Base-by-base conservation (phyloP, 2,888 invertebrate species). In the Caenorhabditis angaria region DNA sequence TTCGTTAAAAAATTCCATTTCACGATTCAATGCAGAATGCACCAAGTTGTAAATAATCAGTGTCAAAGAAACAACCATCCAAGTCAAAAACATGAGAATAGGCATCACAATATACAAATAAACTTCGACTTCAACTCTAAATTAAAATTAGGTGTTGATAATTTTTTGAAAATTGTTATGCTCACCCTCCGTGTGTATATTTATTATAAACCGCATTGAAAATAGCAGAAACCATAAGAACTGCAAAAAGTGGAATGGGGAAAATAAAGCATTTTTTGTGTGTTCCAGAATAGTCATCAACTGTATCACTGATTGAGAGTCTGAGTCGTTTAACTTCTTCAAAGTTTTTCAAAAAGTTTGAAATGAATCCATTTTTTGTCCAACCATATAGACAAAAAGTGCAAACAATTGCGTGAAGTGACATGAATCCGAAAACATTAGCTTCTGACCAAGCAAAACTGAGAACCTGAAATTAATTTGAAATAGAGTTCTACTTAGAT, bases 1-100 rank as follows among this genome's bases (percentile, higher is more conserved):
- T 20, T 71, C 47, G 28, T 66, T 71, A 64, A 71, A 67, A n/a
- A 63, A 61, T n/a, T 66, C 67, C 12, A 63, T 61, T 48, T 70
- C 70, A 2, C 70, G 62, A 24, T 27, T 22, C 58, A 70, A 50
- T 12, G 70, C 58, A 20, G 59, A 62, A 22, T 62, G 61, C 10
- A 63, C 62, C 2, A 66, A 51, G 25, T 24, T 47, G 55, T 70
- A 70, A 18, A 51, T 48, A 18, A 56, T 28, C 10, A 70, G 27
- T 18, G 61, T 61, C 8, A 62, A 53, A 12, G 62, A 70, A 18
- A 64, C 48, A 29, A 62, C 63, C 25, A 70, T 24, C 65, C 65
- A 70, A 18, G 51, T 58, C 25, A 70, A 51, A 59, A 65, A 65
- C 8, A 65, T 53, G 2, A 70, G 60, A n/a, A 55, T 55, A 24